Evolutionary conservation across 2,797 vertebrate species (phyloP).

Genomic region (Diplodus puntazzo): DNA sequence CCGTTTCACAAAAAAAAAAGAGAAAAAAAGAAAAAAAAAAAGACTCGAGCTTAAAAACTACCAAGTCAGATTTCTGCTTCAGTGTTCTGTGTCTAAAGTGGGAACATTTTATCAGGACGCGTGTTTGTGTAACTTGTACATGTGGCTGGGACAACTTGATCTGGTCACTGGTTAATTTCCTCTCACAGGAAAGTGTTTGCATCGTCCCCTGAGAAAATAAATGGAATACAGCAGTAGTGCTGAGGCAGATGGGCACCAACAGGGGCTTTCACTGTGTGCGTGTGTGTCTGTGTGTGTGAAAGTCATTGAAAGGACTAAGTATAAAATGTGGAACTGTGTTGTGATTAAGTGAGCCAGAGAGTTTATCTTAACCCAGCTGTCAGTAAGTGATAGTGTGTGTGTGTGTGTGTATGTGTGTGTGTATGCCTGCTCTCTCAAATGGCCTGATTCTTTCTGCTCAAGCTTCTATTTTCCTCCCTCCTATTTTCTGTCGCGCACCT

Average conservation of each 20-base stretch:
- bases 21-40: conserved; percentile 18
- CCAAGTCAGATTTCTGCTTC: conserved; percentile 48
- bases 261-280: conserved; percentile 55
- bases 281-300: conserved; percentile 10
- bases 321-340: conserved; percentile 14
- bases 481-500: conserved; percentile 29
- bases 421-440: conserved; percentile 44
- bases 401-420: conserved; percentile 12
- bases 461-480: conserved; percentile 47
- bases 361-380: conserved; percentile 48
- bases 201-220: conserved; percentile 47
- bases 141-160: conserved; percentile 48
- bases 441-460: conserved; percentile 51
- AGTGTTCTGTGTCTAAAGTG: conserved; percentile 44
- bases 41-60: conserved; percentile 21
- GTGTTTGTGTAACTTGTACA: conserved; percentile 67
- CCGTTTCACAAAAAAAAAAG: conserved; percentile 42
- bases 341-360: conserved; percentile 39
- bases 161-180: conserved; percentile 9
- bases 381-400: conserved; percentile 35
- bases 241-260: conserved; percentile 52
- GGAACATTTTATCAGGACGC: conserved; percentile 49
- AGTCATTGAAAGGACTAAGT: conserved; percentile 12
- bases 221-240: conserved; percentile 46
- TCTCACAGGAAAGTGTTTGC: conserved; percentile 50